A percentile compares a stretch with the other conserved stretches of the same genome.
Evolutionary conservation across 2,888 invertebrate species (phyloP).

Genomic region (Lasius fuliginosus): DNA sequence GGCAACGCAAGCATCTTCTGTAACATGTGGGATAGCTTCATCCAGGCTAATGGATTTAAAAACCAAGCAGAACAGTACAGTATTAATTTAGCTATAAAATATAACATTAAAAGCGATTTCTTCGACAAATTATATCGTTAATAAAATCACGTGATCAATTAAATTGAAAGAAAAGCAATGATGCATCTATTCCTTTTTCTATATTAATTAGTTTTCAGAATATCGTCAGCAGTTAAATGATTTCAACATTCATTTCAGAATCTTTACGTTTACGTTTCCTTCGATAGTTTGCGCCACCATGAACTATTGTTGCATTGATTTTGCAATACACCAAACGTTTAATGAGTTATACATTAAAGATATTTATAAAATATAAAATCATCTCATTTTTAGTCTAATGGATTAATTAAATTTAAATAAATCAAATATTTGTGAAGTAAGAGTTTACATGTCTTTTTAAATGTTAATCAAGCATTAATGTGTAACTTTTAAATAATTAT

Average conservation of each 20-base stretch:
- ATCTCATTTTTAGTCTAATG: background rate
- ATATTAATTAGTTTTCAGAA: background rate
- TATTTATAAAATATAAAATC: constrained; percentile 7
- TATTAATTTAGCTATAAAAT: background rate
- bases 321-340: background rate
- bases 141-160: background rate
- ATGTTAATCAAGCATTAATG: background rate
- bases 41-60: background rate
- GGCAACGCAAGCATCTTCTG: constrained; percentile 11
- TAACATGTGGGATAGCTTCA: background rate
- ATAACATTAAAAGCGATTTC: background rate
- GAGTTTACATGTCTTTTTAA: background rate
- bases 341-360: background rate
- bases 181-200: background rate
- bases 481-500: background rate
- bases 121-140: background rate
- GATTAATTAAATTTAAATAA: constrained; percentile 3
- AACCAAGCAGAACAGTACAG: background rate
- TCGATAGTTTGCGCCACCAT: constrained; percentile 43
- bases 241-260: background rate
- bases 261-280: background rate
- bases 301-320: constrained; percentile 9
- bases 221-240: constrained; percentile 27
- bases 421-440: background rate
- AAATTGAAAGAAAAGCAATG: background rate